Evolutionary conservation across 2,113 vertebrate genomes (phyloP).

Genomic region (Pluvialis apricaria): DNA sequence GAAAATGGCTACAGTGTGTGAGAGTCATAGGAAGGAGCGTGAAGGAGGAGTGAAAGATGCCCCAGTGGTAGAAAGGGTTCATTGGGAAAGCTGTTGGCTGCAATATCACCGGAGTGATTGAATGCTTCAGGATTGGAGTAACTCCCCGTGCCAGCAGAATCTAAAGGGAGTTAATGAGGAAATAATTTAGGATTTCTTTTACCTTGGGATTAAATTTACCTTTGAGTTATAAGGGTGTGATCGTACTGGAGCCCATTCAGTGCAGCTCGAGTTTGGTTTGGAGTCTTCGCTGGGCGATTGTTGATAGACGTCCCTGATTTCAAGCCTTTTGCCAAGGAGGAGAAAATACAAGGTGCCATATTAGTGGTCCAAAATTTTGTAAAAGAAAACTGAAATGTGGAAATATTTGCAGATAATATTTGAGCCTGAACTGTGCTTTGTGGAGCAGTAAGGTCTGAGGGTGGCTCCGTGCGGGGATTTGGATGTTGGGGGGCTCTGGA

Average conservation of each 20-base stretch:
- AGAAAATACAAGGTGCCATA: neutral
- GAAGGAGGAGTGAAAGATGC: neutral
- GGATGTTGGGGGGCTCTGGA: neutral
- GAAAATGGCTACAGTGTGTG: neutral
- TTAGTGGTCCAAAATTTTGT: neutral
- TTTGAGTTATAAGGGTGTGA: neutral
- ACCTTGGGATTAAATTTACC: neutral
- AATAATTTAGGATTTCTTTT: neutral
- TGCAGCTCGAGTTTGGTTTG: neutral
- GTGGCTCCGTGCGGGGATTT: neutral
- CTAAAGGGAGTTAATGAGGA: neutral
- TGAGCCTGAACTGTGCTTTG: neutral
- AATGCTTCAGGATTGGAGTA: neutral
- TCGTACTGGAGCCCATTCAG: neutral
- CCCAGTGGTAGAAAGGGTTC: neutral
- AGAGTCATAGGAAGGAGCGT: neutral
- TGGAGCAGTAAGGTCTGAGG: neutral
- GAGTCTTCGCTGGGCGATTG: neutral
- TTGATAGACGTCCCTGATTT: neutral
- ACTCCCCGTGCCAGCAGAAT: neutral
- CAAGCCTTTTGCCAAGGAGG: neutral
- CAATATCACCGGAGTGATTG: neutral
- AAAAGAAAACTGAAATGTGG: neutral
- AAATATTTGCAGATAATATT: neutral
- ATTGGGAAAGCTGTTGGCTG: neutral